phyloP scores from a whole-genome alignment of 2,888 invertebrate genomes.

The Cyrtodaria siliqua region DNA sequence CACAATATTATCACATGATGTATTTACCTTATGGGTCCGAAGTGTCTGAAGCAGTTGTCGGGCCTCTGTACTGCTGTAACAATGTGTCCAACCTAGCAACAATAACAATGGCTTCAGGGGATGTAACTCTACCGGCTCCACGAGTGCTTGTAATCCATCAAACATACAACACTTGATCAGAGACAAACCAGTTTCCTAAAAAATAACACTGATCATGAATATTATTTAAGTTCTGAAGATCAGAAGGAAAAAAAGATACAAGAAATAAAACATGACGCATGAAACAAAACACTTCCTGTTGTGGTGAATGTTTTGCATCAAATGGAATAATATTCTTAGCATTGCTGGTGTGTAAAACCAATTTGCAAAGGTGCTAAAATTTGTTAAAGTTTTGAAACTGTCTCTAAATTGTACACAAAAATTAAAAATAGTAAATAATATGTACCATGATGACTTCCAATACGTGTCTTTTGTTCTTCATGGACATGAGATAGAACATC shows the following conservation, averaged over 20 bases:
- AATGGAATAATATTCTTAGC: too few species aligned
- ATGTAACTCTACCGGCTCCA: constrained; percentile 77
- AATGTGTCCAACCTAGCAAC: constrained; percentile 81
- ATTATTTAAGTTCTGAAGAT: too few species aligned
- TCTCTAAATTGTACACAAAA: too few species aligned
- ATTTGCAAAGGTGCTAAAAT: too few species aligned
- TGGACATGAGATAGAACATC: constrained; percentile 70
- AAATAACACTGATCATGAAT: too few species aligned
- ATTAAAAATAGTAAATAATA: too few species aligned
- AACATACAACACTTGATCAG: constrained; percentile 78
- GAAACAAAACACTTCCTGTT: not conserved
- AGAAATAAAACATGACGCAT: not conserved
- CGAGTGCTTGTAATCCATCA: constrained; percentile 70
- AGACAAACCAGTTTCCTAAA: constrained; percentile 76
- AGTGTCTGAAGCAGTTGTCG: constrained; percentile 76
- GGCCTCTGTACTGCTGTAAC: constrained; percentile 74
- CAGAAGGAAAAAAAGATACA: not conserved
- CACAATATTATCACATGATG: too few species aligned
- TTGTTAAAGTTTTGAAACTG: too few species aligned
- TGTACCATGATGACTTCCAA: constrained; percentile 79
- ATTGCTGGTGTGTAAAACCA: too few species aligned
- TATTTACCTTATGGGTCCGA: constrained; percentile 74
- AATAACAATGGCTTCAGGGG: constrained; percentile 80
- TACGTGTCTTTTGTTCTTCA: constrained; percentile 76
- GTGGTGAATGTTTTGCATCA: too few species aligned